phyloP scores from a whole-genome alignment of 2,113 vertebrate species.

The Steatornis caripensis region DNA sequence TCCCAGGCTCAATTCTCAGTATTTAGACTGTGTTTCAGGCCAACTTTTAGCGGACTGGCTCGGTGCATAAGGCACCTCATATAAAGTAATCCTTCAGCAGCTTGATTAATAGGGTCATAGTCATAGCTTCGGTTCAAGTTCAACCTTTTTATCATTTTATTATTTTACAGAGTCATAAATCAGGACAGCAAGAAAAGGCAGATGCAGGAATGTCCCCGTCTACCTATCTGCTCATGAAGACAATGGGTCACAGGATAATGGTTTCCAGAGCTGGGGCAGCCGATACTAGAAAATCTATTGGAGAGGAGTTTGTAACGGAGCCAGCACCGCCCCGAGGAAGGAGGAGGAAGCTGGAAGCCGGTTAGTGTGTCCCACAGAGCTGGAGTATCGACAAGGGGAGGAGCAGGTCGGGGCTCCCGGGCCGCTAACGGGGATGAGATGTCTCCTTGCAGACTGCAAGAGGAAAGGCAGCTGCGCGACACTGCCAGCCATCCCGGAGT shows the following conservation, averaged over 20 bases:
- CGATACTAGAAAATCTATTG: neutral
- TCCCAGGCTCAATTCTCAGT: neutral
- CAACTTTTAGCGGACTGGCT: conserved; percentile 37
- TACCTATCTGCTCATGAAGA: neutral
- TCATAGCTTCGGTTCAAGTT: conserved; percentile 64
- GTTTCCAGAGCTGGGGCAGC: neutral
- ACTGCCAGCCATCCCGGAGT: accelerated
- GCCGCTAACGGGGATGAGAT: neutral
- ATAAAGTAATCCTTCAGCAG: conserved; percentile 48
- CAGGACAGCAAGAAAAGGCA: conserved; percentile 52
- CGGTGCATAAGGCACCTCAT: conserved; percentile 33
- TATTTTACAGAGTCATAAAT: conserved; percentile 69
- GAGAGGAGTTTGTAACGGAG: neutral
- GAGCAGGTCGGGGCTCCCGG: accelerated
- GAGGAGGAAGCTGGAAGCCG: neutral
- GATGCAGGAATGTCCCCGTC: neutral
- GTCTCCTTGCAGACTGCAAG: neutral
- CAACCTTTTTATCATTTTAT: conserved; percentile 72
- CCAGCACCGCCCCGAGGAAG: neutral
- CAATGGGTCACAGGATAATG: neutral
- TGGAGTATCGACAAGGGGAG: neutral
- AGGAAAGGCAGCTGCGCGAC: neutral
- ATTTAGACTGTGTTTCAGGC: conserved; percentile 19
- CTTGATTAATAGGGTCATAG: conserved; percentile 70
- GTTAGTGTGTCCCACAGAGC: neutral